Conservation (phyloP, 1,140 invertebrate genomes). For the Tenebrio molitor region DNA sequence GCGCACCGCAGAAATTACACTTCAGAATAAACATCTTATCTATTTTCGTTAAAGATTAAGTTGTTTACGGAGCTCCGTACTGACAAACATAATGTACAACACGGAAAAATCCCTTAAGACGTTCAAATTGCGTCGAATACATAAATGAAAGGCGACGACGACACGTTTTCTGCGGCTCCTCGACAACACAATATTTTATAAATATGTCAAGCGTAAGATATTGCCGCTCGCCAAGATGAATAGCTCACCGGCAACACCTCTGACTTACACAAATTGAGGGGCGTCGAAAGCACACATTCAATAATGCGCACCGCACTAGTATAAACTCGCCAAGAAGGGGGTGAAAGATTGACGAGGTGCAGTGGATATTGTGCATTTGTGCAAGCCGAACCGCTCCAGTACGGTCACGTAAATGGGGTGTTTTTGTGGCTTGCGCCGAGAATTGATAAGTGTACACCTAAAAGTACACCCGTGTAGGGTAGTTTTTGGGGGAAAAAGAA, state of each 20-base stretch:
- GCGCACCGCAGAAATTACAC: too few species aligned
- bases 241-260: slow-evolving; percentile 40
- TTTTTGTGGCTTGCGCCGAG: too few species aligned
- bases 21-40: too few species aligned
- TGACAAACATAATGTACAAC: slow-evolving; percentile 15
- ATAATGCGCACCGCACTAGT: not conserved
- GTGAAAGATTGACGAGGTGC: not conserved
- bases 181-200: slow-evolving; percentile 52
- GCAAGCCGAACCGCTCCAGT: too few species aligned
- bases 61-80: not conserved
- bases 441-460: too few species aligned
- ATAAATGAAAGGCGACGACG: slow-evolving; percentile 29
- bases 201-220: slow-evolving; percentile 55
- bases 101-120: not conserved
- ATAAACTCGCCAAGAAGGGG: slow-evolving; percentile 14
- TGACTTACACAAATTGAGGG: slow-evolving; percentile 50
- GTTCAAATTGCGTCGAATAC: slow-evolving; percentile 23
- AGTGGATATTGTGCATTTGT: too few species aligned
- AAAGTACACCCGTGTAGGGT: too few species aligned
- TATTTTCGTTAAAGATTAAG: too few species aligned
- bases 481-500: too few species aligned
- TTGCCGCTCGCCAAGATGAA: slow-evolving; percentile 42
- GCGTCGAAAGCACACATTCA: slow-evolving; percentile 49
- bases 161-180: slow-evolving; percentile 25
- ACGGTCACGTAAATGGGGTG: too few species aligned